phyloP scores from a whole-genome alignment of 1,140 invertebrate genomes.

The Gonioctena quinquepunctata region DNA sequence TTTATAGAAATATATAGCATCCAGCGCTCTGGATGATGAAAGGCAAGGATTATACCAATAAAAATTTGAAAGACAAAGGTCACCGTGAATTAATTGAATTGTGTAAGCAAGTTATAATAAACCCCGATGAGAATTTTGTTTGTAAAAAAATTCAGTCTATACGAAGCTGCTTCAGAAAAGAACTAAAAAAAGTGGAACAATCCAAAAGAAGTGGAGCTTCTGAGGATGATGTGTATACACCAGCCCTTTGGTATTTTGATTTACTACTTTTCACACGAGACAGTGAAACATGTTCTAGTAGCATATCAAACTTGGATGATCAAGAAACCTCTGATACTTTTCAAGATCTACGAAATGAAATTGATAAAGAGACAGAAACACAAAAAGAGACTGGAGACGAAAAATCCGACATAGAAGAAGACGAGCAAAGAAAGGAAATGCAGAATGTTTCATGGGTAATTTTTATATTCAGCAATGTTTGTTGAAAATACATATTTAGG shows the following conservation, averaged over 20 bases:
- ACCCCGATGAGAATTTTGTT: not conserved
- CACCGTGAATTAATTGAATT: not conserved
- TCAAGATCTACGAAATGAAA: not conserved
- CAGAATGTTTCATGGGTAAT: not conserved
- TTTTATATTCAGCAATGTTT: not conserved
- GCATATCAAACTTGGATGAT: not conserved
- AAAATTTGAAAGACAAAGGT: constrained; percentile 2
- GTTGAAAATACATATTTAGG: not conserved
- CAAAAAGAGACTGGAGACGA: not conserved
- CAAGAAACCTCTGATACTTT: constrained; percentile 4
- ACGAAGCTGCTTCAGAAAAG: constrained; percentile 6
- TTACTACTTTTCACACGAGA: constrained; percentile 4
- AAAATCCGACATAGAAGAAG: not conserved
- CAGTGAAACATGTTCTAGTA: not conserved
- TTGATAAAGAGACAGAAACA: not conserved
- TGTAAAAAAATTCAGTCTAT: constrained; percentile 17
- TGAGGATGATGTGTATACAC: constrained; percentile 12
- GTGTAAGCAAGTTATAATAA: not conserved
- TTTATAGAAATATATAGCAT: too few species aligned
- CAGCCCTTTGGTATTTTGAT: constrained; percentile 16
- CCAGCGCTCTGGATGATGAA: constrained; percentile 19
- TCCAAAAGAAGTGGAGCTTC: constrained; percentile 4
- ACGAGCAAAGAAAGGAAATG: not conserved
- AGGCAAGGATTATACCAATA: constrained; percentile 6
- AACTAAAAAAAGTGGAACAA: constrained; percentile 10